phyloP scores from a whole-genome alignment of 2,113 vertebrate genomes.

The Xiphias gladius region DNA sequence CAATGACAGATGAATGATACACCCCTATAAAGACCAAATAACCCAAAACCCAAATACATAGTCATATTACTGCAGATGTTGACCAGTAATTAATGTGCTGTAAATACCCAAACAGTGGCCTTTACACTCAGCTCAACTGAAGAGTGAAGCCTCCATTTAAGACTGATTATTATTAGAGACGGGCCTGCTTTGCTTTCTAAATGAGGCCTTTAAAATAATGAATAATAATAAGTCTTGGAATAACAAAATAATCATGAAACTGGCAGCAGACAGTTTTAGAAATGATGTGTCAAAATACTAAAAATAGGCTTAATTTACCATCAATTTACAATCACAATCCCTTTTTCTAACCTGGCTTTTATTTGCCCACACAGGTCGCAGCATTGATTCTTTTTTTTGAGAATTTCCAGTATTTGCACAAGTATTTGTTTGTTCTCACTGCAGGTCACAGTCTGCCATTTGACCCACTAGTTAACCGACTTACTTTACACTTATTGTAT shows the following conservation, averaged over 20 bases:
- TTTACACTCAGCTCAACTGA: not conserved
- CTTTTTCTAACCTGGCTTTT: not conserved
- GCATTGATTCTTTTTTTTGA: accelerated
- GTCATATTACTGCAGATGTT: not conserved
- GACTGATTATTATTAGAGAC: slow-evolving; percentile 16
- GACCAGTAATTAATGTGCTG: not conserved
- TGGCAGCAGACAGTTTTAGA: slow-evolving; percentile 17
- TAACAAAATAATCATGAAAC: slow-evolving; percentile 27
- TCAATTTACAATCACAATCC: not conserved
- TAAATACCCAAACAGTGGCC: slow-evolving; percentile 20
- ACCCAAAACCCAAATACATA: slow-evolving; percentile 32
- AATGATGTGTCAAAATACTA: slow-evolving; percentile 2
- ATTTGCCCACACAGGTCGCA: not conserved
- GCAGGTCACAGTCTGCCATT: slow-evolving; percentile 10
- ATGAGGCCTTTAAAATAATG: slow-evolving; percentile 46
- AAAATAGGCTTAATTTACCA: slow-evolving; percentile 3
- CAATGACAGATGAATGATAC: slow-evolving; percentile 29
- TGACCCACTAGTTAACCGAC: not conserved
- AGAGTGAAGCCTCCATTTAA: slow-evolving; percentile 28
- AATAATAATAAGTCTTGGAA: slow-evolving; percentile 33
- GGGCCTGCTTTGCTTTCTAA: slow-evolving; percentile 31
- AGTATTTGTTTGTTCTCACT: not conserved
- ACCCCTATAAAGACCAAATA: slow-evolving; percentile 13
- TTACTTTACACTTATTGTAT: slow-evolving; percentile 6
- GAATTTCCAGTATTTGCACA: slow-evolving; percentile 2